phyloP scores from a whole-genome alignment of 2,113 vertebrate species.

The Nycticebus coucang region DNA sequence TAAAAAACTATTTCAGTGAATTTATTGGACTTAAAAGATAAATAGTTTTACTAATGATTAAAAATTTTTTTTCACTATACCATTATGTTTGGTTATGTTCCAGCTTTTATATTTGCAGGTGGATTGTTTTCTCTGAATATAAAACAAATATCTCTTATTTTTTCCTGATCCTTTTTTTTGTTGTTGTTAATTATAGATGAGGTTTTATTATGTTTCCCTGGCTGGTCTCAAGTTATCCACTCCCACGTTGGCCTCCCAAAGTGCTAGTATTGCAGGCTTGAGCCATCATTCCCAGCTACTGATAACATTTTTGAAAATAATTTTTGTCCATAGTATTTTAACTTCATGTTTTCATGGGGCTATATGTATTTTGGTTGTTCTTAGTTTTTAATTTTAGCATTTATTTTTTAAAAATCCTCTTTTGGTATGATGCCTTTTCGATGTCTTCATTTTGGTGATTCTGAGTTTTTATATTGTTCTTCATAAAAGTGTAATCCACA shows the following conservation, averaged over 20 bases:
- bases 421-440: background rate
- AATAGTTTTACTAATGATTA: background rate
- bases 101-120: background rate
- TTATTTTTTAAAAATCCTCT: background rate
- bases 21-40: constrained; percentile 26
- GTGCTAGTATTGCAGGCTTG: too few relatives aligned
- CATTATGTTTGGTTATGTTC: background rate
- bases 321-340: background rate
- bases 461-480: constrained; percentile 36
- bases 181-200: too few relatives aligned
- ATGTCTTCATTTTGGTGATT: constrained; percentile 13
- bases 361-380: background rate
- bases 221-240: too few relatives aligned
- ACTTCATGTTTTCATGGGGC: background rate
- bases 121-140: background rate
- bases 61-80: background rate
- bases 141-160: background rate
- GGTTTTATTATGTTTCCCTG: too few relatives aligned
- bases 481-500: constrained; percentile 13
- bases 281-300: too few relatives aligned
- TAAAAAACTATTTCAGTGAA: background rate
- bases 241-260: too few relatives aligned
- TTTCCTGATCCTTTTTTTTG: background rate
- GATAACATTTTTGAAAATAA: constrained; percentile 4
- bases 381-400: constrained; percentile 37